A percentile compares a stretch with the other conserved stretches of the same genome.
phyloP scores from a whole-genome alignment of 2,797 vertebrate species.

The Glyptemys insculpta region DNA sequence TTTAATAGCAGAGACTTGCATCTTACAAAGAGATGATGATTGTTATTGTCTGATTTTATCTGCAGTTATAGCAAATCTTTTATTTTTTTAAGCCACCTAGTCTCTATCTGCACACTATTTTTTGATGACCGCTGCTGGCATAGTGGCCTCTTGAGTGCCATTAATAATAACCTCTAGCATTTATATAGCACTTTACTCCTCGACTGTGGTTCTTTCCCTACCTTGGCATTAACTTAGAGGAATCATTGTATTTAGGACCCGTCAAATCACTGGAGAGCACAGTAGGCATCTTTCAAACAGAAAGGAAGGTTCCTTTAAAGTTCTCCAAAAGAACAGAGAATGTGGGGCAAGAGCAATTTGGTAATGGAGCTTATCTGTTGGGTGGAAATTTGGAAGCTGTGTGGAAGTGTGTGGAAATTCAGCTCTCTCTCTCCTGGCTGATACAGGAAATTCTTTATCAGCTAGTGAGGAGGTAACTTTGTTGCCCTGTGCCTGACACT shows the following conservation, averaged over 20 bases:
- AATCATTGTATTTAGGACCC: neutral
- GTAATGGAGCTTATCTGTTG: slow-evolving; percentile 1
- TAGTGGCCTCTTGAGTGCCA: neutral
- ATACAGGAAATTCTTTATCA: neutral
- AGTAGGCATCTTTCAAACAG: neutral
- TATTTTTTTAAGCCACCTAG: no score
- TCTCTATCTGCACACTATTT: neutral
- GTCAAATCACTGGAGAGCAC: neutral
- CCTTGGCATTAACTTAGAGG: neutral
- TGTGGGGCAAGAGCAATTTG: neutral
- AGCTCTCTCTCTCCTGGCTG: neutral
- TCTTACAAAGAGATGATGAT: neutral
- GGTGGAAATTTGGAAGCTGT: neutral
- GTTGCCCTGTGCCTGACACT: slow-evolving; percentile 25
- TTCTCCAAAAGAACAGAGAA: neutral
- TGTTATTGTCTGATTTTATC: no score
- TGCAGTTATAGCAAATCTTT: no score
- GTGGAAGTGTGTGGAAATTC: neutral
- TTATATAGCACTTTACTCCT: neutral
- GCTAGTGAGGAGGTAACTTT: neutral
- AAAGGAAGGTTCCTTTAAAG: neutral
- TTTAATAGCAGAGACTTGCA: neutral
- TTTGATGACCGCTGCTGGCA: neutral
- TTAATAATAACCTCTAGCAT: neutral
- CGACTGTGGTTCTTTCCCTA: neutral